phyloP scores from a whole-genome alignment of 2,888 invertebrate genomes.

The Mayetiola destructor region DNA sequence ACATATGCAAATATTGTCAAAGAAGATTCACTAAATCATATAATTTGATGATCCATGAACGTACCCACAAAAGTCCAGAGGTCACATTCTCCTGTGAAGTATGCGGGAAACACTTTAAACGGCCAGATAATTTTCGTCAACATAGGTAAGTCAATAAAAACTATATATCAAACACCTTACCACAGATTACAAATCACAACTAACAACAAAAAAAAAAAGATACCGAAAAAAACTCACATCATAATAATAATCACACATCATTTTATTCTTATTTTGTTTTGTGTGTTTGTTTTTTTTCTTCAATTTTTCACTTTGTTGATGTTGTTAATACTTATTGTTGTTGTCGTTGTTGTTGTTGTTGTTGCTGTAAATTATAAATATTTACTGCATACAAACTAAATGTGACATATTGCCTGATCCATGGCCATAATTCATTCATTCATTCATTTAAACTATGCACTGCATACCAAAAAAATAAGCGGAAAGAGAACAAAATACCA shows the following conservation, averaged over 20 bases:
- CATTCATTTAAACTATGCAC: no score
- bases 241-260: not conserved
- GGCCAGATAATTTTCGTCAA: constrained; percentile 91
- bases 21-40: constrained; percentile 96
- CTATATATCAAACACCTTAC: not conserved
- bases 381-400: no score
- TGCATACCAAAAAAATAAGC: no score
- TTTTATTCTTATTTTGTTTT: not conserved
- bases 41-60: constrained; percentile 96
- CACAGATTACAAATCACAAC: not conserved
- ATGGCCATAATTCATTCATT: no score
- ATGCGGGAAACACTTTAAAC: constrained; percentile 93
- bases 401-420: no score
- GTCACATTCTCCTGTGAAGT: constrained; percentile 94
- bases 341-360: no score
- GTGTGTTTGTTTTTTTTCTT: not conserved
- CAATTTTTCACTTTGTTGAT: not conserved
- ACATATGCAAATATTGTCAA: constrained; percentile 95
- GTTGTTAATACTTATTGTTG: not conserved
- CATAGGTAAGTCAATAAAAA: constrained; percentile 55
- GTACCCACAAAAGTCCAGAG: constrained; percentile 94
- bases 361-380: no score
- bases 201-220: not conserved
- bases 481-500: no score
- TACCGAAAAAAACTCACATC: not conserved